Evolutionary conservation across 2,888 invertebrate species (phyloP).

Genomic region (Acholoe squamosa): DNA sequence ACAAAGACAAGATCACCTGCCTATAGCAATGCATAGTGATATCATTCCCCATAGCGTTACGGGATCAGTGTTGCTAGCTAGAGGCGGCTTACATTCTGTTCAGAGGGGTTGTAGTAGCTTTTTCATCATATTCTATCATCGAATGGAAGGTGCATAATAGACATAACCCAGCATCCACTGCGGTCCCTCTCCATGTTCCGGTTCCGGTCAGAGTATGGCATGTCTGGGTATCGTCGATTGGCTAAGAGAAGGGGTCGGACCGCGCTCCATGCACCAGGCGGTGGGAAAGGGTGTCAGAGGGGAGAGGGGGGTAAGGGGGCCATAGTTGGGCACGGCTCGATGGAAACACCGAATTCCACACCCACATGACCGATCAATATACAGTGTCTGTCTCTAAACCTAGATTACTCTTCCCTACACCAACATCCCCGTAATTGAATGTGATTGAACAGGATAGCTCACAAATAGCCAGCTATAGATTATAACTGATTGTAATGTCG

Average conservation of each 20-base stretch:
- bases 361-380: background rate
- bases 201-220: constrained; percentile 2
- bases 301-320: background rate
- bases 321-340: background rate
- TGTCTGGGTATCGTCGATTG: constrained; percentile 21
- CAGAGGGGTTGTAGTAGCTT: too few species aligned
- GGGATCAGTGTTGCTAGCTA: too few species aligned
- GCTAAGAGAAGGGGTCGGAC: background rate
- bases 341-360: background rate
- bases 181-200: background rate
- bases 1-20: too few species aligned
- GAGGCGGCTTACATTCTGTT: too few species aligned
- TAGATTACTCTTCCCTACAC: background rate
- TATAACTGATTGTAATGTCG: too few species aligned
- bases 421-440: background rate
- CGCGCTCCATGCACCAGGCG: background rate
- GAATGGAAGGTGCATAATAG: background rate
- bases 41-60: too few species aligned
- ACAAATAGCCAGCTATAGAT: too few species aligned
- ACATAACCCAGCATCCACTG: background rate
- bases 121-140: background rate
- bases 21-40: too few species aligned
- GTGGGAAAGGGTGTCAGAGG: background rate
- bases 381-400: constrained; percentile 12
- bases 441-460: too few species aligned